Base-by-base conservation (phyloP, 1,140 invertebrate species). In the Propsilocerus akamusi region DNA sequence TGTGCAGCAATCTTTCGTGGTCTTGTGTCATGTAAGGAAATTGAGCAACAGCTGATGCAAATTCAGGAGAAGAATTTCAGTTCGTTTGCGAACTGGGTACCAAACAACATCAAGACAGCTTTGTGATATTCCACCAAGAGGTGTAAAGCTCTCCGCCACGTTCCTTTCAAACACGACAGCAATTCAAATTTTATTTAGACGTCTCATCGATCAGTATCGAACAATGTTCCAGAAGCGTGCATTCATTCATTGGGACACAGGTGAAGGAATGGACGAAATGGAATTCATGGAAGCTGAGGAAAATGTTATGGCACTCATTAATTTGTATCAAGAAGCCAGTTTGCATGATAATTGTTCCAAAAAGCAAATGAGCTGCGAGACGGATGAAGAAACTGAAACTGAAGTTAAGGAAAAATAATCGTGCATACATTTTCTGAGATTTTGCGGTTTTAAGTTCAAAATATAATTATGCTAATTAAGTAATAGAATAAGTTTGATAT, bases 1-100 rank as follows among this genome's bases (percentile, higher is more conserved):
- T 70, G 72, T 0, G 83, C 83, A 3, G 81, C 82, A 5, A 79
- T 87, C n/a, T 88, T 89, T 67, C 69, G 84, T 7, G 85, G 73
- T 0, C 57, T 66, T 7, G 73, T 76, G 70, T 74, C 73, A 5
- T 72, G 73, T 54, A 73, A 73, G 34, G 73, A 76, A 53, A 72
- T 76, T 0, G 74, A 76, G 53, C 73, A 75, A 53, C 68, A 76
- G 53, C 86, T 74, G 80, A 77, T 81, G 14, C 82, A 78, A 53
- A 72, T 75, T 6, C 77, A 83, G 54, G 81, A 80, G 58, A 83
- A 83, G 62, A 83, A 83, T 58, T 73, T 74, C 49, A 70, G 71
- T 49, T 83, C 82, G 59, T 87, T 86, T 58, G 83, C 87, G 25
- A 80, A 83, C 57, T 87, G 84, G 81, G 82, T 85, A 56, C 81